A percentile compares a stretch with the other conserved stretches of the same genome.
Conservation (phyloP, 2,113 vertebrate species). For the Nannobrachium achirus region DNA sequence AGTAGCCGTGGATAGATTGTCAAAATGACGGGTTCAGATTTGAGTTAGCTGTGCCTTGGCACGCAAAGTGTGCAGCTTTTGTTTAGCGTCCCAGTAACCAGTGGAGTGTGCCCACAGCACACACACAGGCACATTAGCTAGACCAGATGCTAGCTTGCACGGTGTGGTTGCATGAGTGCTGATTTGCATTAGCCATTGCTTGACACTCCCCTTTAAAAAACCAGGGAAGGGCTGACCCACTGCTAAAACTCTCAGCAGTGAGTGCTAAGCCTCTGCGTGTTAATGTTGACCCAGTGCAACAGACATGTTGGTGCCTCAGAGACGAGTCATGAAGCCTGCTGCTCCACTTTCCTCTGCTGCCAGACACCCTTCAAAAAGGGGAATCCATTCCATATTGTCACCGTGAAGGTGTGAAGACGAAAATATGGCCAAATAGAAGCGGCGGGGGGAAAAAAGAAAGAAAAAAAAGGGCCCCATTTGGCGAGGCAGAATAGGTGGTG, state of each 20-base stretch:
- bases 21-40: conserved; percentile 4
- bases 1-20: conserved; percentile 29
- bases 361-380: conserved; percentile 12
- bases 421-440: not conserved
- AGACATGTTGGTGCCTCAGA: conserved; percentile 85
- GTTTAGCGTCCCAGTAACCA: conserved; percentile 29
- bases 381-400: not conserved
- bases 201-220: conserved; percentile 82
- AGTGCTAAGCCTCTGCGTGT: conserved; percentile 87
- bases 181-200: conserved; percentile 78
- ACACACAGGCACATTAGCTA: conserved; percentile 35
- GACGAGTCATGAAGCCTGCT: conserved; percentile 75
- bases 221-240: conserved; percentile 83
- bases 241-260: conserved; percentile 82
- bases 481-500: conserved; percentile 22
- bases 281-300: conserved; percentile 87
- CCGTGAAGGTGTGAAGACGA: not conserved
- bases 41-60: conserved; percentile 16
- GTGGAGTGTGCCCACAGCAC: conserved; percentile 24
- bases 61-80: conserved; percentile 19
- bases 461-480: conserved; percentile 20
- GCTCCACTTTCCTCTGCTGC: conserved; percentile 60
- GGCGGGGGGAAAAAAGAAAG: conserved; percentile 2
- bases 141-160: conserved; percentile 46
- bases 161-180: conserved; percentile 37